These are phyloP conservation scores for Polydrusus cervinus DNA, from an alignment of 2,888 invertebrate genomes.

Conservation along the genomic window DNA sequence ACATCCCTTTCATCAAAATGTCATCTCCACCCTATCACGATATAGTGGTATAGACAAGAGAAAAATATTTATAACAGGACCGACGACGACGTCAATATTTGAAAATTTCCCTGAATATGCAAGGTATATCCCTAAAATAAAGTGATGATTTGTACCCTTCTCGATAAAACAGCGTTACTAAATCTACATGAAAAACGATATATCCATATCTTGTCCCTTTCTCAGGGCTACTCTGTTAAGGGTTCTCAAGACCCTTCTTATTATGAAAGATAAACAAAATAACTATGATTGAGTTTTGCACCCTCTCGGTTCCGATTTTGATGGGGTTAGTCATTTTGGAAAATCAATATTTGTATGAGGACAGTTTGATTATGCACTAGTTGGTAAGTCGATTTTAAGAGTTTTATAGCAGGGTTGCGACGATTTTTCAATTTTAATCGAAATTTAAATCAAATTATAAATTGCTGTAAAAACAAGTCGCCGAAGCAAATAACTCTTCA, in stretches of 20 bases:
- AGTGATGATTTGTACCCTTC: constrained; percentile 19
- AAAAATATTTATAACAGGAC: not conserved
- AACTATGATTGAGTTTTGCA: constrained; percentile 47
- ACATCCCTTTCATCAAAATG: too few species aligned
- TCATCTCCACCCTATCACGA: too few species aligned
- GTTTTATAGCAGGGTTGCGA: too few species aligned
- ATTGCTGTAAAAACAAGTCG: too few species aligned
- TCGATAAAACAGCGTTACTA: constrained; percentile 5
- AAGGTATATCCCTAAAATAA: constrained; percentile 9
- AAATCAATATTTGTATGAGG: constrained; percentile 21
- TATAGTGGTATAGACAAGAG: too few species aligned
- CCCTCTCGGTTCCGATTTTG: constrained; percentile 26
- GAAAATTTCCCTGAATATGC: not conserved
- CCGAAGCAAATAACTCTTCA: too few species aligned
- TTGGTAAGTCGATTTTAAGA: constrained; percentile 1
- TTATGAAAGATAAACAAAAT: constrained; percentile 47
- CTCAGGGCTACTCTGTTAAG: constrained; percentile 29
- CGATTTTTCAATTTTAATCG: too few species aligned
- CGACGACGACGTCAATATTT: not conserved
- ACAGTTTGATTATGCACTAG: not conserved
- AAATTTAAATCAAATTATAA: too few species aligned
- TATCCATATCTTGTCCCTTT: constrained; percentile 16
- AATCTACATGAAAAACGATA: constrained; percentile 35
- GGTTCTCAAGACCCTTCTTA: constrained; percentile 34
- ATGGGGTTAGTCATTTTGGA: constrained; percentile 19